Evolutionary conservation across 2,888 invertebrate genomes (phyloP), one percentile per base, ranked within the genome.

Genomic region (Portevinia maculata): DNA sequence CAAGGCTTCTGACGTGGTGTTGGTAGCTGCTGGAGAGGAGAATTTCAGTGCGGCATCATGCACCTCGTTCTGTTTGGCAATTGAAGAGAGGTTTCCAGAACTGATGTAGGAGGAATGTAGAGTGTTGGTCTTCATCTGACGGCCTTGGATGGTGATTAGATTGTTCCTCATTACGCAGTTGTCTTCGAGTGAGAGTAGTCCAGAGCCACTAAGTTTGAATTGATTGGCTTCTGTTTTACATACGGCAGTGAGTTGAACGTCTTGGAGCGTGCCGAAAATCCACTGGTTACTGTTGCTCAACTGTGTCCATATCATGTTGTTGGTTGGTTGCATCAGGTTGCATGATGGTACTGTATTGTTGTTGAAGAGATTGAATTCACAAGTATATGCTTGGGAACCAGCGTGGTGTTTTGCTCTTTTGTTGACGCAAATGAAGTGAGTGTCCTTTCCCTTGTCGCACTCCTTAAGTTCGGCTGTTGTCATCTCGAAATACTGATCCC

Each of bases 81-180:
- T n/a, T n/a, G n/a, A n/a, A n/a, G n/a, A n/a, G n/a, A n/a, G n/a
- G n/a, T n/a, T n/a, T n/a, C n/a, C n/a, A n/a, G n/a, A n/a, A n/a
- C n/a, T n/a, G n/a, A n/a, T n/a, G n/a, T n/a, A n/a, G n/a, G n/a
- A n/a, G n/a, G n/a, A n/a, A n/a, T n/a, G n/a, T n/a, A n/a, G n/a
- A n/a, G n/a, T 57, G 13, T 28, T 41, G n/a, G 28, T 57, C 3
- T 21, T 57, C 28, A 41, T 57, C 39, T 57, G 57, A 15, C 6
- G n/a, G 15, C 28, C 30, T 44, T 59, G 41, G 28, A 59, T 44
- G 21, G 28, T 57, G 15, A 57, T 41, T 28, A 59, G 30, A 39
- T 41, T 39, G 41, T 57, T 57, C 13, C 39, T 21, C 9, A 57
- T 57, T 3, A 39, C 24, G 57, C 39, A 39, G 21, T 57, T 41